These are phyloP conservation scores for Peromyscus polionotus DNA, from an alignment of 2,113 vertebrate genomes.

Conservation along the genomic window DNA sequence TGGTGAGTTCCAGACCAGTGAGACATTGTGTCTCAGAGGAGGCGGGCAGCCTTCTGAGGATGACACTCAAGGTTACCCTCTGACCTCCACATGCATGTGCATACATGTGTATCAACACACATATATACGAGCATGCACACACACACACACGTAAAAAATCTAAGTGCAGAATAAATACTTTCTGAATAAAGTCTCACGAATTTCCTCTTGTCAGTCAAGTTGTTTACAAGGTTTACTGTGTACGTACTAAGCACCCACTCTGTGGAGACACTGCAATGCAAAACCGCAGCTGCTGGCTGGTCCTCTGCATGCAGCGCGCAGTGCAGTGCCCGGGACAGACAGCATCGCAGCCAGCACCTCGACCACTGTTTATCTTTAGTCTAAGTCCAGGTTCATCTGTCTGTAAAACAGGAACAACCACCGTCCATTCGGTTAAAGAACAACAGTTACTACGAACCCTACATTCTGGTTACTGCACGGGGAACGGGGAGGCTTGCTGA, in stretches of 20 bases:
- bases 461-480: neutral
- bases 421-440: neutral
- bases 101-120: neutral
- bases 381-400: conserved; percentile 28
- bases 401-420: conserved; percentile 32
- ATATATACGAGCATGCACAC: neutral
- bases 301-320: neutral
- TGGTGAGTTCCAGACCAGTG: neutral
- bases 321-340: neutral
- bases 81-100: neutral
- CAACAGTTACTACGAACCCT: neutral
- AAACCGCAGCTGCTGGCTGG: neutral
- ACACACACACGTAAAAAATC: neutral
- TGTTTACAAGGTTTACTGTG: neutral
- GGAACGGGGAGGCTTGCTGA: neutral
- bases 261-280: neutral
- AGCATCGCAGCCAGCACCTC: neutral
- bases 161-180: neutral
- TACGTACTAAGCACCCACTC: neutral
- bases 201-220: neutral
- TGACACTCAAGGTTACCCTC: neutral
- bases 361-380: conserved; percentile 38
- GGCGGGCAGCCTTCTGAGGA: neutral
- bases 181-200: neutral
- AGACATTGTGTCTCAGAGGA: neutral